Evolutionary conservation across 2,797 vertebrate species (phyloP), one percentile per base, ranked within the genome.

Genomic region (Spatula clypeata): DNA sequence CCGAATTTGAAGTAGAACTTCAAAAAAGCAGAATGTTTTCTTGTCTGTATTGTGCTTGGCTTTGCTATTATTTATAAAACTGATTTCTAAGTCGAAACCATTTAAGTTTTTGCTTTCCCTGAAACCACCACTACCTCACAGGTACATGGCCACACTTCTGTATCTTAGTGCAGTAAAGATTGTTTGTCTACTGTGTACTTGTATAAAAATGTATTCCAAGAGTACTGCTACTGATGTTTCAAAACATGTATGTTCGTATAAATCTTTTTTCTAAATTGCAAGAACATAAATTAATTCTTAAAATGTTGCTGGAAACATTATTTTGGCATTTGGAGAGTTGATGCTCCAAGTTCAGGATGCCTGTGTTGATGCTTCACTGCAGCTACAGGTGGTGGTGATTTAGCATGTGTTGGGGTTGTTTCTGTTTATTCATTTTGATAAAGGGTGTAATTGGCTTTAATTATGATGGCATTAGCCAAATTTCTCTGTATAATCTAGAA

Each of bases 401-500:
- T 85, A 86, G 85, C 69, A 83, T 20, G 24, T 29, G 32, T 29
- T 86, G 81, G 45, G 42, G 23, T 89, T 40, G 66, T 26, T 5
- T 90, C 72, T 38, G 45, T 75, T 88, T 38, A 40, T 75, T 88
- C 40, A 6, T 34, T 11, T 75, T 72, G 34, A 45, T 72, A 24
- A 66, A 76, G 36, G 54, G 2, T 90, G 8, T 32, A 31, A 32
- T 51, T 77, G 44, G 58, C 71, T 90, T 70, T 85, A 77, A 62
- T 40, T 86, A 8, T 2, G 9, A 20, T 26, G 31, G 66, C 61
- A 53, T 77, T 34, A 51, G 64, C 47, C 61, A 64, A 8, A 55
- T 77, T 72, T 86, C 73, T 89, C 76, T 90, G 65, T 73, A n/a
- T 92, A 88, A 95, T 93, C 91, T 90, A 94, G 90, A 96, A 88